Percentiles rank a stretch among this genome's conserved stretches.
phyloP scores from a whole-genome alignment of 2,113 vertebrate genomes.

The Mirza zaza region DNA sequence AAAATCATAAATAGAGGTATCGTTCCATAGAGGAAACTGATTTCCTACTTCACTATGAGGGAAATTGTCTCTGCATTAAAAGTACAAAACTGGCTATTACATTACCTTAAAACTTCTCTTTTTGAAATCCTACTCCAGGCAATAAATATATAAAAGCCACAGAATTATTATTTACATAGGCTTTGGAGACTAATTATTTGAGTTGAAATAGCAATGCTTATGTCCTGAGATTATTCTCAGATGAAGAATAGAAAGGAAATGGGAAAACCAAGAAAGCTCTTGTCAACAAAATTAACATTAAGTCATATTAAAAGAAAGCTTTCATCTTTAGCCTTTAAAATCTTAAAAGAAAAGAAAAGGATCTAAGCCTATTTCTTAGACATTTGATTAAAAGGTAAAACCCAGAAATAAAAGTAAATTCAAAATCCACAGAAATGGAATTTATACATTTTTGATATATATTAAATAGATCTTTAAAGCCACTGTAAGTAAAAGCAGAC shows the following conservation, averaged over 20 bases:
- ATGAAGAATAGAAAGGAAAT: slow-evolving; percentile 53
- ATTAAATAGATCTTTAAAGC: not conserved
- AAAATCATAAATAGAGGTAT: not conserved
- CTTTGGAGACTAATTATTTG: slow-evolving; percentile 41
- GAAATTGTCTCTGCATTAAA: slow-evolving; percentile 15
- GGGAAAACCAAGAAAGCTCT: not conserved
- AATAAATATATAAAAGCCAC: not conserved
- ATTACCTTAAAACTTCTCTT: slow-evolving; percentile 19
- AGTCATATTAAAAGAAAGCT: not conserved
- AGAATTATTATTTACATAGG: slow-evolving; percentile 38
- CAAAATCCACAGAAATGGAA: not conserved
- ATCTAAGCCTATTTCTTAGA: not conserved
- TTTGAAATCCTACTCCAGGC: slow-evolving; percentile 32
- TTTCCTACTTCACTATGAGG: not conserved
- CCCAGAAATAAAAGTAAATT: not conserved
- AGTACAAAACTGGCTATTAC: not conserved
- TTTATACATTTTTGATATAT: not conserved
- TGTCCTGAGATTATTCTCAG: slow-evolving; percentile 48
- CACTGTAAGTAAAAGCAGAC: not conserved
- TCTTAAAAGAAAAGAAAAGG: not conserved
- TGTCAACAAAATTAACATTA: slow-evolving; percentile 32
- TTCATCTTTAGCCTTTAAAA: not conserved
- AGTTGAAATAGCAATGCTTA: not conserved
- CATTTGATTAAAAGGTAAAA: not conserved
- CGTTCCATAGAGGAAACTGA: slow-evolving; percentile 30